These are phyloP conservation scores for Punctoribates punctum DNA, from an alignment of 2,888 invertebrate species.

Conservation along the genomic window DNA sequence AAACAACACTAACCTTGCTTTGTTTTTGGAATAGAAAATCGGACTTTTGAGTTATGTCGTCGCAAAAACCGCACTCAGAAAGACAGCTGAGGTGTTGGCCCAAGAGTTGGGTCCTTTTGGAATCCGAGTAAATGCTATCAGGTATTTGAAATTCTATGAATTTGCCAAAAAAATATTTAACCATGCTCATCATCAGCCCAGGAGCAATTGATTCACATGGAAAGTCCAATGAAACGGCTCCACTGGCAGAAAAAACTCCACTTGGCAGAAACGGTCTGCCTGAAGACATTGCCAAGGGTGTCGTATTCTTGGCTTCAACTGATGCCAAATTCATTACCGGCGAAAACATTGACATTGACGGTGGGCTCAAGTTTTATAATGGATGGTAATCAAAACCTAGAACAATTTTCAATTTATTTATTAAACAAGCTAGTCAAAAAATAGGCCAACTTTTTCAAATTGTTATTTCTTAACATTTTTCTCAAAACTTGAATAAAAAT, in stretches of 20 bases:
- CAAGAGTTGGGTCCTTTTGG: constrained; percentile 33
- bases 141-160: not conserved
- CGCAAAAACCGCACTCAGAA: not conserved
- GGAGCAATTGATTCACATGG: constrained; percentile 20
- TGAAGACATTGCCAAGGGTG: constrained; percentile 27
- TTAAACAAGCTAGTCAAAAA: not conserved
- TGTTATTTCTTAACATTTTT: no score
- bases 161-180: not conserved
- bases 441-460: no score
- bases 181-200: not conserved
- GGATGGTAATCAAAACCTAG: not conserved
- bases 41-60: not conserved
- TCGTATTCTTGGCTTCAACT: constrained; percentile 26
- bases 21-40: not conserved
- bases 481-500: no score
- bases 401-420: not conserved
- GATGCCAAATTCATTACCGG: constrained; percentile 39
- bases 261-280: constrained; percentile 24
- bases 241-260: constrained; percentile 18
- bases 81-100: constrained; percentile 14
- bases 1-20: not conserved
- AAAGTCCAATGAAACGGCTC: no score
- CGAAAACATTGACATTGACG: constrained; percentile 14
- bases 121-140: constrained; percentile 34
- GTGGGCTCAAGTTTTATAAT: constrained; percentile 4